Conservation (phyloP, 1,140 invertebrate genomes). For the Anthonomus grandis region DNA sequence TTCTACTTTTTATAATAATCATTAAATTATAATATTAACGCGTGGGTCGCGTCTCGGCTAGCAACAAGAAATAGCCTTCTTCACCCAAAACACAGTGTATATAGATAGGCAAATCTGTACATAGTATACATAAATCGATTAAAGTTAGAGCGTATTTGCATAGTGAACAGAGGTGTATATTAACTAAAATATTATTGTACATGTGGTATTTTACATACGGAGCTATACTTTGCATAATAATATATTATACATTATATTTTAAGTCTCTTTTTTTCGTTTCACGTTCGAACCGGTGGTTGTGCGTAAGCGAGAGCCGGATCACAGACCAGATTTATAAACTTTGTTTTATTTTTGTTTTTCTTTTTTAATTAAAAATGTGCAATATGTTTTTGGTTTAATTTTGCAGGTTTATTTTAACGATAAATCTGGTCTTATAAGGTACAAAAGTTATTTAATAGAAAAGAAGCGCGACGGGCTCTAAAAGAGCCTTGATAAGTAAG, state of each 20-base stretch:
- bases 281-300: slow-evolving; percentile 43
- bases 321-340: too few relatives aligned
- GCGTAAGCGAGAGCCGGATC: slow-evolving; percentile 32
- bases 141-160: slow-evolving; percentile 22
- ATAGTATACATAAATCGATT: slow-evolving; percentile 33
- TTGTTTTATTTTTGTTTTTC: too few relatives aligned
- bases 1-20: not conserved
- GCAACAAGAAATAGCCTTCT: not conserved
- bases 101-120: slow-evolving; percentile 39
- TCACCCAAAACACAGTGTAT: slow-evolving; percentile 13
- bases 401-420: too few relatives aligned
- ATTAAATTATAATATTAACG: not conserved
- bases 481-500: too few relatives aligned
- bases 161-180: slow-evolving; percentile 36
- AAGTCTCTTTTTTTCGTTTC: slow-evolving; percentile 33
- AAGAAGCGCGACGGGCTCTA: too few relatives aligned
- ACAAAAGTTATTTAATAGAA: too few relatives aligned
- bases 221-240: slow-evolving; percentile 38
- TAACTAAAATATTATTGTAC: slow-evolving; percentile 34
- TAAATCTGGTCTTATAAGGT: too few relatives aligned
- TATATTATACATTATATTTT: slow-evolving; percentile 40
- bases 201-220: slow-evolving; percentile 44
- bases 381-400: too few relatives aligned
- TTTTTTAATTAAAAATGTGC: too few relatives aligned
- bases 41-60: not conserved